Conservation (phyloP, 2,797 vertebrate species). For the Onychomys arenicola region DNA sequence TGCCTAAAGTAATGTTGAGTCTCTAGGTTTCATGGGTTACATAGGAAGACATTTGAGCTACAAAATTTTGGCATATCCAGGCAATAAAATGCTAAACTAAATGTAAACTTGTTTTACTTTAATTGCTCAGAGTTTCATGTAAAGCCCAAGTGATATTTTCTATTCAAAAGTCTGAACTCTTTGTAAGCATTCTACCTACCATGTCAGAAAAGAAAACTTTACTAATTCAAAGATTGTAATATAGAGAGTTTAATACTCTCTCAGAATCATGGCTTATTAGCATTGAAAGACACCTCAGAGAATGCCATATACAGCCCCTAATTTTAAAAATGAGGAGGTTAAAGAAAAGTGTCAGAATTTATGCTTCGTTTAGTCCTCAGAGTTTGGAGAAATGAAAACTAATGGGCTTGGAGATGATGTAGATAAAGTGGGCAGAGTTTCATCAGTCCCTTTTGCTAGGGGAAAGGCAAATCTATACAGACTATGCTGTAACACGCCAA, state of each 20-base stretch:
- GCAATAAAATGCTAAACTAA: conserved; percentile 17
- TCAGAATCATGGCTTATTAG: conserved; percentile 19
- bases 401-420: neutral
- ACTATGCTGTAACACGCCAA: neutral
- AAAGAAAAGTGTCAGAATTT: conserved; percentile 50
- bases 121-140: neutral
- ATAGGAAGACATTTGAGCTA: neutral
- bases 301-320: conserved; percentile 12
- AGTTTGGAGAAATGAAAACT: conserved; percentile 32
- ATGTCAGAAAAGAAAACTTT: conserved; percentile 53
- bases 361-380: conserved; percentile 4
- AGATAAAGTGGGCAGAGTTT: neutral
- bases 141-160: conserved; percentile 32
- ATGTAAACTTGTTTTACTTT: neutral
- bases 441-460: neutral
- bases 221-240: neutral
- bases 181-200: neutral
- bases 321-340: conserved; percentile 58
- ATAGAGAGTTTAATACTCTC: conserved; percentile 30
- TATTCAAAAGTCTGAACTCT: neutral
- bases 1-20: neutral
- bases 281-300: conserved; percentile 54
- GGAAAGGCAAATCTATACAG: neutral
- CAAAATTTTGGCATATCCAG: neutral
- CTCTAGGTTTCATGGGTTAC: conserved; percentile 6